Base-by-base conservation (phyloP, 2,113 vertebrate genomes). In the Ictidomys tridecemlineatus region DNA sequence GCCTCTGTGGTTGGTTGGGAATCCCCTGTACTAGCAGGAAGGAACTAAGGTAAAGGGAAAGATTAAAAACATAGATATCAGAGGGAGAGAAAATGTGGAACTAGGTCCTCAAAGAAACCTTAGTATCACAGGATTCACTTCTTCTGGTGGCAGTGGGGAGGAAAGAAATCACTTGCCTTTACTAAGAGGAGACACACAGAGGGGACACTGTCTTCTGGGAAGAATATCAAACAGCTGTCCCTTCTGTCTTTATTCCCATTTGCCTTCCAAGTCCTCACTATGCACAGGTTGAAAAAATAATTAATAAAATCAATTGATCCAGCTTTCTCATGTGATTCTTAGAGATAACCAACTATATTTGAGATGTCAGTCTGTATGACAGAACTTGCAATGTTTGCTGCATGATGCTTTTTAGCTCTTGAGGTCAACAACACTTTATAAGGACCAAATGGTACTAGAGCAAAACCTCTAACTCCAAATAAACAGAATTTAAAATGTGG, bases 401-500 rank as follows among this genome's bases (percentile, higher is more conserved):
- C 5, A 28, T 58, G 39, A 86, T 58, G 3, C 24, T 80, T 69
- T 82, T 22, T 45, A n/a, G 58, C 72, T 94, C 48, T 32, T 42
- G 32, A 48, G 32, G 48, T 65, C 34, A 92, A 42, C 61, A 74
- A 9, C n/a, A 67, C 79, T 94, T 93, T 73, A 56, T 56, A 92
- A 77, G 51, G 63, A 87, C 45, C 86, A 88, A 82, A 74, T 76
- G 18, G 39, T 63, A 48, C 39, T 32, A 14, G 32, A 82, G 20
- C 17, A 94, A 93, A 92, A 92, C 7, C 48, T 67, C 5, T 42
- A 69, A 42, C 45, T 92, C 73, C 26, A 89, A 82, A 92, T 78
- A 89, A 89, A 13, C 78, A 48, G 61, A 89, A 85, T 85, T 94
- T 74, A 65, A 80, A 88, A 87, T 85, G 72, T 16, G 9, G 22